Evolutionary conservation across 2,113 vertebrate species (phyloP), one percentile per base, ranked within the genome.

Genomic region (Uria aalge): DNA sequence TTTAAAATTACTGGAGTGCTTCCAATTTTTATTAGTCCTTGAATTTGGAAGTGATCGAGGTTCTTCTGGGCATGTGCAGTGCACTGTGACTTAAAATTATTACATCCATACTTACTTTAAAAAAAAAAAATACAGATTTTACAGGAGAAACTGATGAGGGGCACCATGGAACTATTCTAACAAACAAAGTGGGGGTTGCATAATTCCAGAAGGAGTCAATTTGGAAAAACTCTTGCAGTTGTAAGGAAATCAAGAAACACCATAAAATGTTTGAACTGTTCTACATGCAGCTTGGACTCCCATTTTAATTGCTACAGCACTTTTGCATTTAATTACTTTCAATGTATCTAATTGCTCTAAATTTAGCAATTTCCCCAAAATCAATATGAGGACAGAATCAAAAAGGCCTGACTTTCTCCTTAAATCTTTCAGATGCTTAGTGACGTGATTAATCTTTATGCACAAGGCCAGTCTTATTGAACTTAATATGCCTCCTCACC

Each of bases 11-110:
- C 97, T 98, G 98, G 96, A 98, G 97, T 98, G 97, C 97, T 98
- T 98, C 98, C 98, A 98, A 97, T 98, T 98, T 98, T 98, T 98
- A 98, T 98, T 98, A 98, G 98, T 97, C 97, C 97, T 98, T 98
- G 98, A 98, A 98, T 98, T 97, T 98, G 98, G 98, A 98, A 98
- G 97, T 93, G 92, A 98, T 97, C 81, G 45, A 95, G 97, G 92
- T 72, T 97, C 96, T 98, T 98, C 97, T 98, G 98, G 95, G 96
- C 97, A 97, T 98, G 96, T 97, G 98, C 97, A 96, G 92, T 88
- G 75, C 97, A 90, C 81, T 97, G 96, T 97, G 97, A 97, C 97
- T 98, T 97, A 96, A 97, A 97, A 97, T 98, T 96, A 97, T 95
- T 92, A 96, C 15, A 32, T 90, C 43, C 50, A 53, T 21, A 40